Conservation (phyloP, 1,140 invertebrate genomes). For the Lordiphosa mommai region DNA sequence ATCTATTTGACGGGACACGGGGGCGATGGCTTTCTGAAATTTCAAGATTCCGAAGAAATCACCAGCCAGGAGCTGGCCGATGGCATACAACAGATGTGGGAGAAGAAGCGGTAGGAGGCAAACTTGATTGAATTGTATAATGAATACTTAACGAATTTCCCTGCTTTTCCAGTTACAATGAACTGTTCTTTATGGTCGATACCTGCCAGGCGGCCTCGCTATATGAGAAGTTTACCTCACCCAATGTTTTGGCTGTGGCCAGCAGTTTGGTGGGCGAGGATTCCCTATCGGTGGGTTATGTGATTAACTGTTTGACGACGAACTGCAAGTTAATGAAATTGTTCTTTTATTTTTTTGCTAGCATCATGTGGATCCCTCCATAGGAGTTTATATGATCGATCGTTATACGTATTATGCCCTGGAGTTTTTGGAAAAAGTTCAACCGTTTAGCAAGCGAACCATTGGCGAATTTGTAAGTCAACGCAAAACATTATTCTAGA, state of each 20-base stretch:
- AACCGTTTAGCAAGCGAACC: constrained; percentile 91
- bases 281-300: constrained; percentile 91
- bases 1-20: constrained; percentile 99
- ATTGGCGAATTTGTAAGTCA: constrained; percentile 91
- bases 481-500: no score
- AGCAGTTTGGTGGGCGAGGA: constrained; percentile 99
- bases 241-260: constrained; percentile 97
- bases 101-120: constrained; percentile 89
- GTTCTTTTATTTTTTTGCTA: constrained; percentile 61
- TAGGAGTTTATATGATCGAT: constrained; percentile 99
- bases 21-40: constrained; percentile 99
- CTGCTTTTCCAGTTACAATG: constrained; percentile 92
- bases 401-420: constrained; percentile 98
- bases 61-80: constrained; percentile 99
- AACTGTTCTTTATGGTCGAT: constrained; percentile 99
- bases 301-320: background rate
- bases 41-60: constrained; percentile 99
- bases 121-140: no score
- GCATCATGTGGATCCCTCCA: constrained; percentile 98
- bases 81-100: constrained; percentile 99
- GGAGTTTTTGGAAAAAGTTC: constrained; percentile 96
- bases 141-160: no score
- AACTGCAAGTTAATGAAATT: constrained; percentile 37
- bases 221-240: constrained; percentile 98
- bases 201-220: constrained; percentile 99